Evolutionary conservation across 2,888 invertebrate genomes (phyloP).

Genomic region (Malthinus flaveolus): DNA sequence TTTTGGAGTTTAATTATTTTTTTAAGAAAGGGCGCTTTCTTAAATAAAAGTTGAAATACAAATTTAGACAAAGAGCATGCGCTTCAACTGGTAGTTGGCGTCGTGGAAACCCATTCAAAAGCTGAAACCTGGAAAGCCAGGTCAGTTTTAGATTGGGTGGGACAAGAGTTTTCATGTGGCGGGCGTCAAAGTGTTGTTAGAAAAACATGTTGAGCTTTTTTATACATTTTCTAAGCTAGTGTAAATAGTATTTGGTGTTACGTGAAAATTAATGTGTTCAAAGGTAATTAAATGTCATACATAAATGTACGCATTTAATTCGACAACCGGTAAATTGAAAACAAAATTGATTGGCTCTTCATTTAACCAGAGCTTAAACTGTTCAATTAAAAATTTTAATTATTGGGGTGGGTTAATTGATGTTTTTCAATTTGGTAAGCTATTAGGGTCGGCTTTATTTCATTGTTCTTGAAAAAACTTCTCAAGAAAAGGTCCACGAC

Average conservation of each 20-base stretch:
- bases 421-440: too few species aligned
- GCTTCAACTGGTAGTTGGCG: slow-evolving; percentile 7
- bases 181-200: slow-evolving; percentile 4
- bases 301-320: too few species aligned
- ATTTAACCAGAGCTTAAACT: too few species aligned
- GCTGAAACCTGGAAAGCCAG: slow-evolving; percentile 15
- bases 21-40: background rate
- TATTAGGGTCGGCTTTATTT: too few species aligned
- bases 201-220: slow-evolving; percentile 3
- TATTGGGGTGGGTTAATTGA: too few species aligned
- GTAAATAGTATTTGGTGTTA: slow-evolving; percentile 7
- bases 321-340: too few species aligned
- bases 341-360: too few species aligned
- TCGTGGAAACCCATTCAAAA: slow-evolving; percentile 25
- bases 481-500: too few species aligned
- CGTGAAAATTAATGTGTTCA: slow-evolving; percentile 16
- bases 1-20: background rate
- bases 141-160: slow-evolving; percentile 17
- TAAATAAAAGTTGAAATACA: background rate
- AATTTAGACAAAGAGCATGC: slow-evolving; percentile 14
- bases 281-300: slow-evolving; percentile 5
- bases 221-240: background rate
- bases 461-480: too few species aligned
- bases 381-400: too few species aligned
- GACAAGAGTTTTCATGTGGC: slow-evolving; percentile 8